Evolutionary conservation across 1,140 invertebrate genomes (phyloP), one percentile per base, ranked within the genome.

Genomic region (Trachymyrmex septentrionalis): DNA sequence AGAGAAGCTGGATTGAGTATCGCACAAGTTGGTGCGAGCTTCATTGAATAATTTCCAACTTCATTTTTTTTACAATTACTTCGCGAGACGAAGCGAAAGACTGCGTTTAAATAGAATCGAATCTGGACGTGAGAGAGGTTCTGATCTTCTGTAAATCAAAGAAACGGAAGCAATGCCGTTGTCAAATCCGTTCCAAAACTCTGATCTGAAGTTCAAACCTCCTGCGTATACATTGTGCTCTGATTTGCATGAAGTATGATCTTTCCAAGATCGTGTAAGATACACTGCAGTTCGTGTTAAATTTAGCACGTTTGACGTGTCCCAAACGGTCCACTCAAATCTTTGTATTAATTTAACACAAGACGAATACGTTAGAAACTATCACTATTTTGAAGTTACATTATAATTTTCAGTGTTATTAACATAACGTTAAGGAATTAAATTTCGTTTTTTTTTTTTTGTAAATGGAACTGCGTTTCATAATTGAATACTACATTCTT

Each of bases 21-120:
- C 77, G 50, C 48, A 30, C 63, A 53, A 80, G 77, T 55, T 55
- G n/a, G 63, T 34, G 63, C 63, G 27, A 80, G 66, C 38, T 16
- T 48, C 57, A 78, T 44, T 21, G 21, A 77, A 24, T 66, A 59
- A 19, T 27, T 57, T 71, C 10, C 0, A 24, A 44, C 9, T 55
- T 63, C 14, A 34, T 64, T 34, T 16, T 16, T 21, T 55, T 9
- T 69, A 57, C 19, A 16, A 48, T 53, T 30, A n/a, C 24, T 34
- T 57, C 9, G n/a, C 12, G 57, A 63, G 34, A 27, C 19, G 10
- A n/a, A 48, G 38, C 34, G 66, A 34, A 55, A 24, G 2, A 21
- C 14, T 27, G n/a, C 34, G 2, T 50, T 24, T 24, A 21, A 73
- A 10, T 50, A 53, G 19, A 27, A 71, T 71, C 27, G 27, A 34